Percentiles rank a stretch among this genome's conserved stretches.
Evolutionary conservation across 2,113 vertebrate genomes (phyloP).

Genomic region (Nothoprocta perdicaria): DNA sequence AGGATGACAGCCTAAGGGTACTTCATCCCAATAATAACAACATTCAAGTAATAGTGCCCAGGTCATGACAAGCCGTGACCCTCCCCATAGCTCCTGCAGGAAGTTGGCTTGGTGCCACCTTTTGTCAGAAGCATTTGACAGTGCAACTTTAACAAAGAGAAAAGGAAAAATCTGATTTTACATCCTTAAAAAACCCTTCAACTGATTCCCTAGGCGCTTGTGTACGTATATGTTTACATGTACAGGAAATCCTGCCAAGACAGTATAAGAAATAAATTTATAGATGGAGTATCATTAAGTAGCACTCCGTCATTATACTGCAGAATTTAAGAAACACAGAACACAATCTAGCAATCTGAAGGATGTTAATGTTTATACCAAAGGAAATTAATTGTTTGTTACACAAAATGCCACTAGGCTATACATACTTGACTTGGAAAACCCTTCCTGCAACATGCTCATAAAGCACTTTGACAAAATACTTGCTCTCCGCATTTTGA

Average conservation of each 20-base stretch:
- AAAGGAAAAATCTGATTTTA: slow-evolving; percentile 56
- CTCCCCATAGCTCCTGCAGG: slow-evolving; percentile 81
- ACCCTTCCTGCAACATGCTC: slow-evolving; percentile 58
- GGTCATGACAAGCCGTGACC: slow-evolving; percentile 90
- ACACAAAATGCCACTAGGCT: slow-evolving; percentile 11
- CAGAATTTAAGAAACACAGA: not conserved
- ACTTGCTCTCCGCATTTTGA: slow-evolving; percentile 45
- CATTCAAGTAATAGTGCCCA: slow-evolving; percentile 86
- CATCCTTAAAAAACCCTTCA: slow-evolving; percentile 47
- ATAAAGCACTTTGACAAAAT: slow-evolving; percentile 66
- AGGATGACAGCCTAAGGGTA: slow-evolving; percentile 84
- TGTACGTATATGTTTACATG: accelerated
- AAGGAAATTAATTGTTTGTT: slow-evolving; percentile 65
- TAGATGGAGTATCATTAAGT: not conserved
- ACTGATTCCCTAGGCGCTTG: not conserved
- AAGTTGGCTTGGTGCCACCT: slow-evolving; percentile 84
- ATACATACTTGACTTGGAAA: slow-evolving; percentile 65
- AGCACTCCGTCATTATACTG: not conserved
- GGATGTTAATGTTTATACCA: not conserved
- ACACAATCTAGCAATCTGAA: not conserved
- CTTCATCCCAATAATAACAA: slow-evolving; percentile 91
- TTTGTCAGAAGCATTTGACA: slow-evolving; percentile 70
- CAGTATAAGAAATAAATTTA: slow-evolving; percentile 3
- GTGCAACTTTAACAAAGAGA: slow-evolving; percentile 61
- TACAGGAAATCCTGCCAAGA: not conserved